Evolutionary conservation across 1,140 invertebrate genomes (phyloP), one percentile per base, ranked within the genome.

Genomic region (Drosophila chauvacae): DNA sequence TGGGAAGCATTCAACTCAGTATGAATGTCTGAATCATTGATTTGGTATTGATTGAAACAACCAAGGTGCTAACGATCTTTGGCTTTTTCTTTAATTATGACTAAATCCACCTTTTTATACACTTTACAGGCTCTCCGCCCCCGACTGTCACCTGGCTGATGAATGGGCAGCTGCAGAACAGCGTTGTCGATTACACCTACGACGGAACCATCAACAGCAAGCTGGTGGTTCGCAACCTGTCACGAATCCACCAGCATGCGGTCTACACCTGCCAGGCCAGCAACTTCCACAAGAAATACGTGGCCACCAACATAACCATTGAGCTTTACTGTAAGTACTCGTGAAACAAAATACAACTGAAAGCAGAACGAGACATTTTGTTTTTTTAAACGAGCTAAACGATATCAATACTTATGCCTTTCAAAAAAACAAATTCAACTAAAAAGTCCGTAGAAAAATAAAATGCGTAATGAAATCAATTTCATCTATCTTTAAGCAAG

Each of bases 121-220:
- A 7, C 3, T 14, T 92, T 93, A 80, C 92, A 98, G 97, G 97
- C 77, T 95, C 95, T 73, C 97, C 97, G 2, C 94, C 95, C 41
- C 97, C 97, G 7, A 95, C 94, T 71, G 95, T 98, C 14, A 96
- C 95, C 81, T 98, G 97, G 97, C 97, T 96, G 94, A 94, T 96
- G 85, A 97, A 96, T 70, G 96, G 96, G 44, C 95, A 95, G 72
- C 94, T 94, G 23, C 94, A 98, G 35, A 93, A 92, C 63, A 91
- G 91, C 73, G 80, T 91, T 57, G 90, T 90, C 62, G 92, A 92
- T 79, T 92, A 87, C 71, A 90, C 91, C 51, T 91, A 90, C 81
- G 93, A 80, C 65, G 92, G 71, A 65, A 83, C 84, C 72, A 90
- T 92, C 73, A 92, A 91, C 68, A 92, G 90, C 88, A 92, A 91